phyloP scores from a whole-genome alignment of 2,113 vertebrate species.

The Eptesicus fuscus region DNA sequence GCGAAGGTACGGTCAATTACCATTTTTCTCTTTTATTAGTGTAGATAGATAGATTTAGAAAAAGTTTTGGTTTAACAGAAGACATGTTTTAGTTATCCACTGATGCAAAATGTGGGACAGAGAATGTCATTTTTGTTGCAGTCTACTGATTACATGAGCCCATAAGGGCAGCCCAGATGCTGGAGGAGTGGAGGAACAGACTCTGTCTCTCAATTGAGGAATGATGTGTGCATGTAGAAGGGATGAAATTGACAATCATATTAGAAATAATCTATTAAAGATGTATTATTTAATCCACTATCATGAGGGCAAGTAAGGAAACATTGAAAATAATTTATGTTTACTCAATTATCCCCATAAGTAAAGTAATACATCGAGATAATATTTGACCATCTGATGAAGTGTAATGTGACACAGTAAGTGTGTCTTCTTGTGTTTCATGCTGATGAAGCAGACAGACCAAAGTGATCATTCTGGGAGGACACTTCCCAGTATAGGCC shows the following conservation, averaged over 20 bases:
- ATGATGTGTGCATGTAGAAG: neutral
- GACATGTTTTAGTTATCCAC: neutral
- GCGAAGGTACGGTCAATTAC: too few species aligned
- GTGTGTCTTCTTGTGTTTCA: neutral
- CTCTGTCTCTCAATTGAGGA: neutral
- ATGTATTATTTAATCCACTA: constrained; percentile 2
- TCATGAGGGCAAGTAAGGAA: neutral
- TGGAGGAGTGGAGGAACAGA: neutral
- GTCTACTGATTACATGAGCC: neutral
- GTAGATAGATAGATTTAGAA: neutral
- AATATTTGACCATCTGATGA: neutral
- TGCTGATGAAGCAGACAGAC: neutral
- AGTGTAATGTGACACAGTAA: neutral
- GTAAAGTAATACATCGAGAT: neutral
- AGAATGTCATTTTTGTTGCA: neutral
- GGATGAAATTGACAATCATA: neutral
- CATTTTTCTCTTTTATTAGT: too few species aligned
- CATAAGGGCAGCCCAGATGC: neutral
- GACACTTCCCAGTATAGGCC: neutral
- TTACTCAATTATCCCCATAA: neutral
- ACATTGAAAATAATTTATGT: neutral
- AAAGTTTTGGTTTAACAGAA: neutral
- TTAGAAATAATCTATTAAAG: neutral
- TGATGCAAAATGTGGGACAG: neutral
- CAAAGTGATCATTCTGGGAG: neutral